Base-by-base conservation (phyloP, 2,113 vertebrate species). In the Athene cunicularia region DNA sequence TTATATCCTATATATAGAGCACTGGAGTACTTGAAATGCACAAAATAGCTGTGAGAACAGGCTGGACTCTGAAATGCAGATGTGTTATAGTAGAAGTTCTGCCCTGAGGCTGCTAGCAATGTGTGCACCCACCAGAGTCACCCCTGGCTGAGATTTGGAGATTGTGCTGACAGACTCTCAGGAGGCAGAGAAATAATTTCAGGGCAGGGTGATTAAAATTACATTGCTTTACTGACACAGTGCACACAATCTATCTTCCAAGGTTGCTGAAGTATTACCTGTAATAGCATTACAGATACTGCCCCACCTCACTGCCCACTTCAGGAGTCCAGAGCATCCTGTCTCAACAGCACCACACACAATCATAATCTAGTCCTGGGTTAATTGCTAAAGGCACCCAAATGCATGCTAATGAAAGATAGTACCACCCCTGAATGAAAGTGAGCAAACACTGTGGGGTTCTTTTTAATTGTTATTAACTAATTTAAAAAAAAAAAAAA, bases 41-140 rank as follows among this genome's bases (percentile, higher is more conserved):
- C 10, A 21, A 66, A 79, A 27, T 12, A 59, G 5, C 64, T 63
- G 6, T 73, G 24, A 28, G n/a, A 14, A 28, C 24, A 58, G 26
- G 47, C 45, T 49, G 59, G 35, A 62, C 33, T 66, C 76, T 67
- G 55, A 91, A 79, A 70, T 53, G 35, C 7, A 19, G 49, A 41
- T 39, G 16, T 39, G 16, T 45, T 16, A 20, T 50, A 27, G 30
- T 14, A 27, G 12, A 84, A 27, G 39, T 9, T 55, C 45, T 64
- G 11, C 27, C 30, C 55, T 15, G 50, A 55, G 43, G 74, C 37
- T 58, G 60, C 49, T 73, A 33, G 60, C 30, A 74, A 52, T 17
- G 9, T 0, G 0, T 62, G 7, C 9, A 39, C 19, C 32, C 35
- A 37, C 18, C 11, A 71, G 14, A 27, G 39, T 17, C n/a, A 55